Evolutionary conservation across 2,888 invertebrate species (phyloP), one percentile per base, ranked within the genome.

Genomic region (Aphidius colemani): DNA sequence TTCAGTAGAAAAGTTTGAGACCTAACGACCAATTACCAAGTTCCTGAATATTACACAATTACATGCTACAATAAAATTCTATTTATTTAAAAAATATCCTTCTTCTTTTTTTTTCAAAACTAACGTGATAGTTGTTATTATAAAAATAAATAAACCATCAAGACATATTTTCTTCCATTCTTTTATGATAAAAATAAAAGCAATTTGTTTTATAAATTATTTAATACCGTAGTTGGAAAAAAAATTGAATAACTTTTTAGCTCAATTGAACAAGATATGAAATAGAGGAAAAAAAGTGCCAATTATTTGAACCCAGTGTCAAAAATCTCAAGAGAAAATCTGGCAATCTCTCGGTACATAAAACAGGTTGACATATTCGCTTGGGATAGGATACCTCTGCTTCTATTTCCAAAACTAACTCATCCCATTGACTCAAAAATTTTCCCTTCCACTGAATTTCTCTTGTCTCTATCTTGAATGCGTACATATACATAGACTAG

Each of bases 41-140:
- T 68, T 68, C 50, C 59, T 53, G 66, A 67, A 65, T 59, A 65
- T 66, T 65, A 68, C 64, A 64, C 64, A 66, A 66, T 69, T 61
- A 66, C 62, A 64, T 51, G 30, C 46, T 43, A 64, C 56, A 62
- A 61, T 61, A 61, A 66, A 41, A 44, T 41, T 30, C 57, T 40
- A 57, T 57, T 46, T 5, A 30, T 5, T 30, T 7, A 6, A n/a
- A 49, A 49, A 8, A 49, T 7, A n/a, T n/a, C n/a, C 4, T 49
- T 49, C 13, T 18, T 18, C 2, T 18, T 18, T 1, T 18, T 18
- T 18, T 18, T 18, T 18, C 13, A 18, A 18, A 18, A 18, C 13
- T 18, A 18, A 18, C 13, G 13, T 18, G 13, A 18, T 18, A 18
- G 13, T 18, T 18, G 13, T 18, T 18, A 18, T 2, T 18, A 1